phyloP scores from a whole-genome alignment of 2,888 invertebrate species.

The Xylocampa areola region DNA sequence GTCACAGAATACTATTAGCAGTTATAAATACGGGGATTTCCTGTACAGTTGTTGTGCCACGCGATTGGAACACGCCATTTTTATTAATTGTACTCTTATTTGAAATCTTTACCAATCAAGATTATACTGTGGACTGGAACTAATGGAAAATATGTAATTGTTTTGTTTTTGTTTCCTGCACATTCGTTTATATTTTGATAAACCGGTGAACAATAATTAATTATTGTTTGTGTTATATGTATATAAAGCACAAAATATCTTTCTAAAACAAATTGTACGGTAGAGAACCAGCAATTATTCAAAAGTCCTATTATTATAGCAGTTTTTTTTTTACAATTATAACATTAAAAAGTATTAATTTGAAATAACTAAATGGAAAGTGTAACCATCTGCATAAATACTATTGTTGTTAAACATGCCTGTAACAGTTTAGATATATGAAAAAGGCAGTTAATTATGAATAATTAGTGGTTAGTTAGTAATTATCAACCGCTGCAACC shows the following conservation, averaged over 20 bases:
- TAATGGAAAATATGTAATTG: conserved; percentile 1
- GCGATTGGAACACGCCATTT: conserved; percentile 58
- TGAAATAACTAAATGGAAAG: too few relatives aligned
- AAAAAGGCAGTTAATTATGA: conserved; percentile 10
- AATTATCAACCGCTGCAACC: conserved; percentile 15
- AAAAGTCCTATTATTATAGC: too few relatives aligned
- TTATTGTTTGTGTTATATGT: too few relatives aligned
- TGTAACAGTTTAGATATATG: background rate
- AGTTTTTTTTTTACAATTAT: background rate
- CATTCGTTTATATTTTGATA: too few relatives aligned
- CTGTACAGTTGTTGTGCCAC: conserved; percentile 54
- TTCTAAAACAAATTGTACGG: too few relatives aligned
- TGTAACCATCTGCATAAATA: background rate
- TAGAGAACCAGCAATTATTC: too few relatives aligned
- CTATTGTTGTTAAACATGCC: background rate
- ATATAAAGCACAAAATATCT: too few relatives aligned
- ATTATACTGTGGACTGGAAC: conserved; percentile 20
- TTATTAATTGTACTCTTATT: conserved; percentile 49
- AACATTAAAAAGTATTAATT: background rate
- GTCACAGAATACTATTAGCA: conserved; percentile 64
- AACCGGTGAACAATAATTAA: too few relatives aligned
- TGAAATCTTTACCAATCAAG: conserved; percentile 43
- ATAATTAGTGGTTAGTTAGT: conserved; percentile 14
- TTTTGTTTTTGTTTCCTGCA: conserved; percentile 3
- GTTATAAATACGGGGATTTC: conserved; percentile 57